Base-by-base conservation (phyloP, 92 coral and sea anemone species). In the Plumapathes pennacea region DNA sequence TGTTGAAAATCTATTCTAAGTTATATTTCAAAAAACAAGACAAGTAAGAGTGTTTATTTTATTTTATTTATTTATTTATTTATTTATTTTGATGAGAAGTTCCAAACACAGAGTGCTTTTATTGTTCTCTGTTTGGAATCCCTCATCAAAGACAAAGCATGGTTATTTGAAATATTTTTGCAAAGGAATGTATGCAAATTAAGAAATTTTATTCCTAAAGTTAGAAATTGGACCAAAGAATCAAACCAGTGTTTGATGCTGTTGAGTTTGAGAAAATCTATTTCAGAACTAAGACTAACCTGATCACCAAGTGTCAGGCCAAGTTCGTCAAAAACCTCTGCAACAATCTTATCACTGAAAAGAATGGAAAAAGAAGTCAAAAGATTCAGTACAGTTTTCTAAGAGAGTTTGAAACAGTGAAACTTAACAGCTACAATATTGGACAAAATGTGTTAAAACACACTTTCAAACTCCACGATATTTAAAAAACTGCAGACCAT, bases 321-420 rank as follows among this genome's bases (percentile, higher is more conserved):
- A 25, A 92, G 94, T 67, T 92, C 98, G 49, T 92, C 98, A 72
- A 92, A 71, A 19, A 92, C 98, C 48, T 92, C 92, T 19, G 82
- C 52, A 25, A 92, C 96, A 11, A 92, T 52, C 57, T 84, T 77
- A 19, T 92, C 98, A 73, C 98, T 92, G 55, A 17, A 57, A 20
- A 67, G 50, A 32, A 26, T 48, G 7, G 27, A 19, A 10, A 34
- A 11, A 46, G 4, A 71, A 3, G 13, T n/a, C 32, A 36, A 56
- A n/a, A 21, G 9, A 22, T 4, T 5, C 28, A 23, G n/a, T n/a
- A n/a, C n/a, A n/a, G n/a, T n/a, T n/a, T n/a, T n/a, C n/a, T n/a
- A n/a, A n/a, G n/a, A n/a, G n/a, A n/a, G n/a, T n/a, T n/a, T n/a
- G n/a, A n/a, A n/a, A n/a, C n/a, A n/a, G n/a, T n/a, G n/a, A n/a